Evolutionary conservation across 2,888 invertebrate genomes (phyloP).

Genomic region (Aphodius granarius): DNA sequence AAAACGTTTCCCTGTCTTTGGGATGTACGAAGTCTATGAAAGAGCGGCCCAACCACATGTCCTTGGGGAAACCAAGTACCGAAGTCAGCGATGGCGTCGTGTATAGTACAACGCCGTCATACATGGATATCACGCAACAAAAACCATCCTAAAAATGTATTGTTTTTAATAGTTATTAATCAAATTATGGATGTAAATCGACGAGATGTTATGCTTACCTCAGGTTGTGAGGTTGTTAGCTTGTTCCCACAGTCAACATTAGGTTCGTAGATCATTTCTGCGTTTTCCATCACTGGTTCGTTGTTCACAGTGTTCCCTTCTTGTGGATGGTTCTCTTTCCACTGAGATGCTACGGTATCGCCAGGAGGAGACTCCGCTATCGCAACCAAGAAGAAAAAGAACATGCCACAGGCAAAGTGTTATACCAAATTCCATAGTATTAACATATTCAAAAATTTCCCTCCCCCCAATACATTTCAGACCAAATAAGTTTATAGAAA

Average conservation of each 20-base stretch:
- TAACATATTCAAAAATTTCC: slow-evolving; percentile 9
- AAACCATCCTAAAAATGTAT: slow-evolving; percentile 67
- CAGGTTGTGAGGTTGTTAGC: slow-evolving; percentile 36
- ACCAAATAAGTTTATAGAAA: background rate
- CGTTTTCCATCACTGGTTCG: slow-evolving; percentile 21
- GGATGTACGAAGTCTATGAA: slow-evolving; percentile 88
- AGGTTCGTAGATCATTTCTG: slow-evolving; percentile 24
- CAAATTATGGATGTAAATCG: background rate
- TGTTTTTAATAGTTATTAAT: slow-evolving; percentile 7
- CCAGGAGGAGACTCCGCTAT: slow-evolving; percentile 40
- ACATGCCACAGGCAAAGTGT: slow-evolving; percentile 43
- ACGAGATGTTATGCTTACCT: slow-evolving; percentile 36
- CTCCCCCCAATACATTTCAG: too few relatives aligned
- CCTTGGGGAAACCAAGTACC: slow-evolving; percentile 75
- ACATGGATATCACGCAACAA: slow-evolving; percentile 79
- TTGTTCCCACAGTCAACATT: slow-evolving; percentile 32
- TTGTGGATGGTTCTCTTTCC: slow-evolving; percentile 30
- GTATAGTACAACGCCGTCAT: slow-evolving; percentile 78
- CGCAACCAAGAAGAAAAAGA: slow-evolving; percentile 33
- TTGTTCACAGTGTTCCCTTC: slow-evolving; percentile 24
- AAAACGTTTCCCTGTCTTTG: slow-evolving; percentile 72
- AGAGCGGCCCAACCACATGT: slow-evolving; percentile 83
- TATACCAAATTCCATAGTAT: slow-evolving; percentile 35
- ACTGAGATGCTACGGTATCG: slow-evolving; percentile 33
- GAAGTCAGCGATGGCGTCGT: slow-evolving; percentile 70